Conservation (phyloP, 1,140 invertebrate species). For the Pseudomyrmex concolor region DNA sequence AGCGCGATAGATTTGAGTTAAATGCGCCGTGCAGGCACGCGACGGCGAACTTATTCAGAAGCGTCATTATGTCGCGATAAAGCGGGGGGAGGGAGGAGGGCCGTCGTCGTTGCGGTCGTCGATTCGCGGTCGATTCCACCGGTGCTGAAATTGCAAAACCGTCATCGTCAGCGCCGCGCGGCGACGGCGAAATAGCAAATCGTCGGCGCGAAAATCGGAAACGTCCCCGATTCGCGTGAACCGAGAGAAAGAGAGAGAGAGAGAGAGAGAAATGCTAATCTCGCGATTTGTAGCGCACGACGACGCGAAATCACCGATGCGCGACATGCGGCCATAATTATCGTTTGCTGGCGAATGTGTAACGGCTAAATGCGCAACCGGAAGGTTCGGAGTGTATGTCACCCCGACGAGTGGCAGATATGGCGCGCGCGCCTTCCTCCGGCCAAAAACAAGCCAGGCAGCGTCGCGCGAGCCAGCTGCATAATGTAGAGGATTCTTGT, state of each 20-base stretch:
- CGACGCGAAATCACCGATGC: conserved; percentile 40
- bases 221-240: background rate
- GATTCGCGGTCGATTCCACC: background rate
- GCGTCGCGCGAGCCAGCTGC: background rate
- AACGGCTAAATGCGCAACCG: conserved; percentile 1
- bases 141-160: conserved; percentile 61
- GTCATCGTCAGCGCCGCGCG: background rate
- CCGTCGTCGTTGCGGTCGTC: conserved; percentile 63
- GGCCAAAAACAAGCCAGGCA: conserved; percentile 6
- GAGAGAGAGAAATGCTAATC: conserved; percentile 69
- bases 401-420: background rate
- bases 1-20: conserved; percentile 14
- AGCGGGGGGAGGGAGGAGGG: background rate
- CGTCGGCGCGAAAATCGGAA: conserved; percentile 64
- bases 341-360: conserved; percentile 24
- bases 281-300: conserved; percentile 57
- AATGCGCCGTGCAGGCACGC: background rate
- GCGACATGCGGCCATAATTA: conserved; percentile 40
- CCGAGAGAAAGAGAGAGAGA: conserved; percentile 21
- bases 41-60: conserved; percentile 70
- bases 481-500: conserved; percentile 22
- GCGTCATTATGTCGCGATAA: conserved; percentile 73
- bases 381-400: conserved; percentile 37
- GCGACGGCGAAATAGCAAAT: background rate
- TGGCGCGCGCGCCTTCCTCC: background rate